Evolutionary conservation across 2,888 invertebrate species (phyloP).

Genomic region (Lasioglossum morio): DNA sequence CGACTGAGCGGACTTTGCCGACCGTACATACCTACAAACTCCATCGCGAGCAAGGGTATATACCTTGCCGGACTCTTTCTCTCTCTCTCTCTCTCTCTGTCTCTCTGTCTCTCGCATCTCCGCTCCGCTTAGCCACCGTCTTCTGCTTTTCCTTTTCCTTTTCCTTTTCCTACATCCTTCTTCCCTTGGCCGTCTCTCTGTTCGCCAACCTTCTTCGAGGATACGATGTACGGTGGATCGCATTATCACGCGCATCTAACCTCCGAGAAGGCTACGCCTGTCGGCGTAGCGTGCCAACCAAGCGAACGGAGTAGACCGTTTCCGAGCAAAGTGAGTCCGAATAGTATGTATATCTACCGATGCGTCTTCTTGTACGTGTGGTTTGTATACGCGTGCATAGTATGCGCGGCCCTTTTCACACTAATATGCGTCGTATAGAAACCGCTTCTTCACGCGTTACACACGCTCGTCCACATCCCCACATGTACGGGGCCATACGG

Average conservation of each 20-base stretch:
- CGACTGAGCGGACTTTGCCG: conserved; percentile 70
- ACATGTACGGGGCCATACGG: background rate
- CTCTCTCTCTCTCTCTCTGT: background rate
- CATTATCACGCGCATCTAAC: conserved; percentile 74
- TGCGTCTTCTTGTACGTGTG: conserved; percentile 20
- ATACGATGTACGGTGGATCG: conserved; percentile 71
- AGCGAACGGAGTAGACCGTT: conserved; percentile 59
- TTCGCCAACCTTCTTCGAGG: conserved; percentile 58
- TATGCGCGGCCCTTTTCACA: conserved; percentile 34
- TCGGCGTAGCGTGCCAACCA: conserved; percentile 64
- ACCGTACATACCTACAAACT: conserved; percentile 68
- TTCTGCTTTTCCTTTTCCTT: conserved; percentile 23
- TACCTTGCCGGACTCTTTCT: conserved; percentile 51
- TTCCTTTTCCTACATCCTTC: conserved; percentile 44
- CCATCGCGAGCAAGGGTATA: conserved; percentile 64
- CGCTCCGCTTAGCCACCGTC: background rate
- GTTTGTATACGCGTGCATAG: conserved; percentile 3
- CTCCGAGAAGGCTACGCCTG: conserved; percentile 73
- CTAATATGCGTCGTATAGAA: conserved; percentile 11
- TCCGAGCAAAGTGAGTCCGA: conserved; percentile 61
- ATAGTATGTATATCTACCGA: conserved; percentile 42
- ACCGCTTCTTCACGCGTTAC: conserved; percentile 27
- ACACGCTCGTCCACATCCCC: background rate
- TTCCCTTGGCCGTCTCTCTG: conserved; percentile 13
- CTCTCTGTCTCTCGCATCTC: background rate